These are phyloP conservation scores for Sebastes schlegelii DNA, from an alignment of 2,113 vertebrate species.

Conservation along the genomic window DNA sequence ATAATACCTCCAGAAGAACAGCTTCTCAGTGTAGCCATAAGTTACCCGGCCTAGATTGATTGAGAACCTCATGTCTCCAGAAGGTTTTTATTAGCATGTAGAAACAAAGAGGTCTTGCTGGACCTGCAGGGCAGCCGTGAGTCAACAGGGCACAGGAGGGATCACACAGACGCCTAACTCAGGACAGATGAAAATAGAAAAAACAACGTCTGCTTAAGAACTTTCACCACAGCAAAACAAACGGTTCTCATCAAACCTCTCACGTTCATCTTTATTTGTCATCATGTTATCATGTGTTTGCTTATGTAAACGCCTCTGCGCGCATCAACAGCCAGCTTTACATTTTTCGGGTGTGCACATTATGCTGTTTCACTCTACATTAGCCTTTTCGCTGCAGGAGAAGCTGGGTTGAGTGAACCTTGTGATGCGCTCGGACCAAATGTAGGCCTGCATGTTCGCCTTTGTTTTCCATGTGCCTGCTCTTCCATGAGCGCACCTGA, in stretches of 20 bases:
- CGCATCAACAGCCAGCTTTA: slow-evolving; percentile 37
- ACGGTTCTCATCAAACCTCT: slow-evolving; percentile 31
- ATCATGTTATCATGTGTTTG: slow-evolving; percentile 6
- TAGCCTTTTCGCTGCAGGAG: slow-evolving; percentile 73
- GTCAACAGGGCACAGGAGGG: slow-evolving; percentile 75
- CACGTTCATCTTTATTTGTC: slow-evolving; percentile 28
- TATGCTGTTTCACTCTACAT: slow-evolving; percentile 76
- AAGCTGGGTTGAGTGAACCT: slow-evolving; percentile 69
- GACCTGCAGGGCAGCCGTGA: slow-evolving; percentile 63
- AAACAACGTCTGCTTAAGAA: slow-evolving; percentile 51
- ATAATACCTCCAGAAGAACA: background rate
- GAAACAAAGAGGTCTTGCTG: slow-evolving; percentile 67
- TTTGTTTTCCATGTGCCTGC: slow-evolving; percentile 82
- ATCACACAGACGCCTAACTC: slow-evolving; percentile 72
- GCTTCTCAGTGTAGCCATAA: background rate
- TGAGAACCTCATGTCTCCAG: slow-evolving; percentile 60
- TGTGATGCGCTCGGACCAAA: slow-evolving; percentile 71
- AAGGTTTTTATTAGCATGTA: slow-evolving; percentile 75
- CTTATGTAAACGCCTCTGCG: slow-evolving; percentile 31
- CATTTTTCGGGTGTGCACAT: slow-evolving; percentile 55
- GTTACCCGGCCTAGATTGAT: slow-evolving; percentile 25
- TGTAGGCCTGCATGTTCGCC: slow-evolving; percentile 66
- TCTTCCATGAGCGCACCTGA: slow-evolving; percentile 85
- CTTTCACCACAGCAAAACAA: slow-evolving; percentile 23
- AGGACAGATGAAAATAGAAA: slow-evolving; percentile 75